A percentile compares a stretch with the other conserved stretches of the same genome.
Evolutionary conservation across 2,113 vertebrate species (phyloP).

Genomic region (Poecile atricapillus): DNA sequence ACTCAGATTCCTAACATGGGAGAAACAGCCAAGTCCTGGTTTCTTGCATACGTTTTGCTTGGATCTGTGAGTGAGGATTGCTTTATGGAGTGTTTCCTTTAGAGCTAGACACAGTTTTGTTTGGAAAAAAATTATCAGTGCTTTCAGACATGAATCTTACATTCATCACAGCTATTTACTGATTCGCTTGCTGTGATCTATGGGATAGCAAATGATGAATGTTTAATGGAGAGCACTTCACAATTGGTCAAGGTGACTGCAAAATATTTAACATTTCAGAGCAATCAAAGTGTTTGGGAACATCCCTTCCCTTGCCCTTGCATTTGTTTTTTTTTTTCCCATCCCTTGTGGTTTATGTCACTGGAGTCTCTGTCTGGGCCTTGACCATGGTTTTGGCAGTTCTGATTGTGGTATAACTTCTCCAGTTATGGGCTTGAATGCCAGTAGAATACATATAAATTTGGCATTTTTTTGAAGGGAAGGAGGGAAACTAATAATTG

Average conservation of each 20-base stretch:
- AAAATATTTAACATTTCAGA: neutral
- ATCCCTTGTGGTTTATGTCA: neutral
- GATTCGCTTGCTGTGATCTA: neutral
- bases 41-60: neutral
- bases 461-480: neutral
- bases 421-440: neutral
- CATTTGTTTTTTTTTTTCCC: neutral
- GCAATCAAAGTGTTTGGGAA: neutral
- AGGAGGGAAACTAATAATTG: neutral
- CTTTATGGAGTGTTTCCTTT: neutral
- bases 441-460: neutral
- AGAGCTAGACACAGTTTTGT: neutral
- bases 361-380: neutral
- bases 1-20: neutral
- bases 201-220: neutral
- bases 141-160: neutral
- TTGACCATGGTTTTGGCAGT: neutral
- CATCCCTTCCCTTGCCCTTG: neutral
- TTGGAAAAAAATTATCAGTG: neutral
- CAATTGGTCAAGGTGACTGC: neutral
- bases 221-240: neutral
- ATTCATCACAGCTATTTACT: conserved; percentile 6
- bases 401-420: neutral
- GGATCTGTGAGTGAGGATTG: neutral
- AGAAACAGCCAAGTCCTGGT: neutral